Base-by-base conservation (phyloP, 2,797 vertebrate species). In the Hoplostethus mediterraneus region DNA sequence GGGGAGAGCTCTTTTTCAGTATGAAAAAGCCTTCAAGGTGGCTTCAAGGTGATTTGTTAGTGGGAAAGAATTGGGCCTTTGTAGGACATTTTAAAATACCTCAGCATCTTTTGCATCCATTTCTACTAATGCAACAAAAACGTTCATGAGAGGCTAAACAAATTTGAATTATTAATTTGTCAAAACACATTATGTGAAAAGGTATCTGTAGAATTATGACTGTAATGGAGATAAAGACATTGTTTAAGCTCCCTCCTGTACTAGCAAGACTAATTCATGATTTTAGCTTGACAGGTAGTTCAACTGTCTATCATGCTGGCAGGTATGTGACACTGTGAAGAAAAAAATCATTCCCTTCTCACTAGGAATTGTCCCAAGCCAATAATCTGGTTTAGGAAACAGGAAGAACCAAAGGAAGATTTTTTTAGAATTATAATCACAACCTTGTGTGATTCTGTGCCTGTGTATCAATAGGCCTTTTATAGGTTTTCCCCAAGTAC, bases 1-100 rank as follows among this genome's bases (percentile, higher is more conserved):
- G 51, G 17, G 58, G 61, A 65, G 67, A 68, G 62, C 44, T 30
- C 21, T 21, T 21, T 21, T 21, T 21, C n/a, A 21, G 21, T 21
- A 73, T 49, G 67, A 12, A 16, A 2, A 47, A 48, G 25, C 51
- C 55, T 11, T 48, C 54, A 55, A 51, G 49, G 36, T 53, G 60
- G 62, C 42, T 52, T 79, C 68, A 53, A 67, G n/a, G 64, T 77
- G 75, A 48, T 48, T 48, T 48, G 8, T 48, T n/a, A 13, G 2
- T 13, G 45, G 14, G 16, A 48, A 48, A n/a, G n/a, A 54, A 77
- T 75, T 38, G 48, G 28, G 7, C 25, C 63, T 65, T 60, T 67
- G 17, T 25, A 6, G 64, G 63, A 68, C 33, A 56, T 53, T 70
- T 60, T 38, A 28, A 58, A 70, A 33, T 25, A 16, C 53, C 53